A percentile compares a stretch with the other conserved stretches of the same genome.
phyloP scores from a whole-genome alignment of 2,888 invertebrate genomes.

The Drosophila infuscata region DNA sequence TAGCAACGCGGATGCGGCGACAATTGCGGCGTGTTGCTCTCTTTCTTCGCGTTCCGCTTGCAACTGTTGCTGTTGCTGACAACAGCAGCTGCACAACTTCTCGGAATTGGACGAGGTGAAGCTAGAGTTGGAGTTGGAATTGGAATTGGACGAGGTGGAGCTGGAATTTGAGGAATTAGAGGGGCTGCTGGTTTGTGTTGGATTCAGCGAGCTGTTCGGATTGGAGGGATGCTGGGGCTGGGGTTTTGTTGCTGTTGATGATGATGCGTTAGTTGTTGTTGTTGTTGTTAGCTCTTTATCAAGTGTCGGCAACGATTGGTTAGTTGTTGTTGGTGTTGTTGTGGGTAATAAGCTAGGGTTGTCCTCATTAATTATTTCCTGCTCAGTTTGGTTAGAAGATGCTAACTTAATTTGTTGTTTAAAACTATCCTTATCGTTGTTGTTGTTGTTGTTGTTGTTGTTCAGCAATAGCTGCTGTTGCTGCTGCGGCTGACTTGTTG shows the following conservation, averaged over 20 bases:
- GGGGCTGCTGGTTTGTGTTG: not conserved
- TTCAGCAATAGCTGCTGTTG: conserved; percentile 38
- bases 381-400: conserved; percentile 41
- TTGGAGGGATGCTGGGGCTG: not conserved
- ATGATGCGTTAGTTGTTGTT: conserved; percentile 1
- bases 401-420: conserved; percentile 72
- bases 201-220: not conserved
- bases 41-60: conserved; percentile 17
- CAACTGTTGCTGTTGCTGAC: conserved; percentile 8
- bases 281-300: conserved; percentile 32
- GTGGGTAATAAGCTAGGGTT: conserved; percentile 15
- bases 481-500: conserved; percentile 30
- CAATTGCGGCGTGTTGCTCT: conserved; percentile 41
- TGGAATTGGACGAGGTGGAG: not conserved
- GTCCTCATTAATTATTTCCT: conserved; percentile 15
- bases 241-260: not conserved
- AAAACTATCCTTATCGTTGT: conserved; percentile 56
- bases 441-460: conserved; percentile 54
- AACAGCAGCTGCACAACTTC: conserved; percentile 33
- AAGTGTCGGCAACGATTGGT: conserved; percentile 15
- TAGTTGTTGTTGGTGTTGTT: conserved; percentile 9
- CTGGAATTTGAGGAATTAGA: conserved; percentile 18
- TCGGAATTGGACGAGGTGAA: not conserved
- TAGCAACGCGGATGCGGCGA: conserved; percentile 45
- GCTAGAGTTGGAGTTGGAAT: conserved; percentile 4